Evolutionary conservation across 2,797 vertebrate species (phyloP).

Genomic region (Okamejei kenojei): DNA sequence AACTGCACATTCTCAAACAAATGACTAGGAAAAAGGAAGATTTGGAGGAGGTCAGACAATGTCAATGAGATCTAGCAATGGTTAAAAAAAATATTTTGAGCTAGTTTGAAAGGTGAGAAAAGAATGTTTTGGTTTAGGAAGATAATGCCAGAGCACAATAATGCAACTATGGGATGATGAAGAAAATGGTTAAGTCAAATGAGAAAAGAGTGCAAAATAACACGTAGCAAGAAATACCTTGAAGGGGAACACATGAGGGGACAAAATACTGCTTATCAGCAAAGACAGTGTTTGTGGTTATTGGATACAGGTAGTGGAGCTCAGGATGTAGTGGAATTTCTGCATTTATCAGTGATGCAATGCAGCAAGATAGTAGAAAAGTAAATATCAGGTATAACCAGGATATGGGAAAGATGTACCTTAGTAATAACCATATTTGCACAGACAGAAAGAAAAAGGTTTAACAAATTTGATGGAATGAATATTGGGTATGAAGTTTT

Average conservation of each 20-base stretch:
- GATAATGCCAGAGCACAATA: neutral
- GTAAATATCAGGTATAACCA: neutral
- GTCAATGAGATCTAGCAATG: neutral
- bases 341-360: neutral
- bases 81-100: neutral
- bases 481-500: neutral
- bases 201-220: neutral
- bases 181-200: neutral
- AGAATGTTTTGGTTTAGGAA: neutral
- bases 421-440: neutral
- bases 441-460: neutral
- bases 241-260: neutral
- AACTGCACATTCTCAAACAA: neutral
- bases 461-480: neutral
- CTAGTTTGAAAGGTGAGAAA: neutral
- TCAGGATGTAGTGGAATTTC: neutral
- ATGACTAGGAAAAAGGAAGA: neutral
- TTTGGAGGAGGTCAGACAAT: neutral
- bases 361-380: neutral
- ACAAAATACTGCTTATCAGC: neutral
- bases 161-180: neutral
- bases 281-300: neutral
- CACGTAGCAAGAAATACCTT: neutral
- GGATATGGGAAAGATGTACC: neutral
- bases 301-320: neutral